Conservation (phyloP, 1,140 invertebrate genomes). For the Luehdorfia chinensis region DNA sequence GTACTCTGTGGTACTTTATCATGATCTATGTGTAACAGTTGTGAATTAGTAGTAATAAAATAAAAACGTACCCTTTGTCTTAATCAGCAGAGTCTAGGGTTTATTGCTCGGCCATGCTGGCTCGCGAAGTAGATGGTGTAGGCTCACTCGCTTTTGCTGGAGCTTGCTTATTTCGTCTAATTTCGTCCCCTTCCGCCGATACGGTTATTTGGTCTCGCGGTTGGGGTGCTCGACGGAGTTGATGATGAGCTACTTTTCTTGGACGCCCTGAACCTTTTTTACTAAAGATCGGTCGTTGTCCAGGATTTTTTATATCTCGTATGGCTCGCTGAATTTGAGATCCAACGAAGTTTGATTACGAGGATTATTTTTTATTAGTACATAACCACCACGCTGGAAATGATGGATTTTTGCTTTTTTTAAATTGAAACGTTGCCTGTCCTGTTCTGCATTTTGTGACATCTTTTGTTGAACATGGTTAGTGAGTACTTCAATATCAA, state of each 20-base stretch:
- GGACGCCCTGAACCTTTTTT: neutral
- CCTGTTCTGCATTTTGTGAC: neutral
- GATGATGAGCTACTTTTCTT: slow-evolving; percentile 1
- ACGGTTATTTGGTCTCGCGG: slow-evolving; percentile 2
- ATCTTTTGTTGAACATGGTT: neutral
- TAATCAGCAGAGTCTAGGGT: too few species aligned
- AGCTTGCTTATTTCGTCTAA: too few species aligned
- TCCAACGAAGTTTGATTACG: too few species aligned
- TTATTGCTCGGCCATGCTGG: too few species aligned
- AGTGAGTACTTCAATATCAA: neutral
- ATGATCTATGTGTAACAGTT: too few species aligned
- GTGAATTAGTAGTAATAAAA: too few species aligned
- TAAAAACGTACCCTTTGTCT: too few species aligned
- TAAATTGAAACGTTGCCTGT: neutral
- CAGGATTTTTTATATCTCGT: neutral
- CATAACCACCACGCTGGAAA: neutral
- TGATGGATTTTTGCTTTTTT: neutral
- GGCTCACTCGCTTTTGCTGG: too few species aligned
- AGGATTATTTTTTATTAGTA: neutral
- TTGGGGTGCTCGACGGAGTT: slow-evolving; percentile 18
- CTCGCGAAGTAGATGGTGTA: too few species aligned
- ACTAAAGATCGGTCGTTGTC: neutral
- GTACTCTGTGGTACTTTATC: too few species aligned
- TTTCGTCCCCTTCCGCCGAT: too few species aligned
- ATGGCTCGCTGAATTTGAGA: too few species aligned